These are phyloP conservation scores for Reticulitermes lucifugus DNA, from an alignment of 2,888 invertebrate species.

Conservation along the genomic window DNA sequence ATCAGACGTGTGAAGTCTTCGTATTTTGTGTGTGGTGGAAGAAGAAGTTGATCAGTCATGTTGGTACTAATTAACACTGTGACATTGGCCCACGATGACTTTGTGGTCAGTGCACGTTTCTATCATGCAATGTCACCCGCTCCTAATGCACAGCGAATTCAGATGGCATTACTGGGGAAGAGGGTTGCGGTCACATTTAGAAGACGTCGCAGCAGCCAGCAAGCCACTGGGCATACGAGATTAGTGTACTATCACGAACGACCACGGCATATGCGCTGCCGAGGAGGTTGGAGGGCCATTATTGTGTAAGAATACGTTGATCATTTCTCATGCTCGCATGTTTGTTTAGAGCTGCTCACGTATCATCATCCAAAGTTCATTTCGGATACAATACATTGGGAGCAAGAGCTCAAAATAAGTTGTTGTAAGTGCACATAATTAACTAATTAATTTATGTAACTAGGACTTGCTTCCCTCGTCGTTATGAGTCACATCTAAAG, in stretches of 20 bases:
- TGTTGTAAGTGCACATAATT: no score
- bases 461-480: no score
- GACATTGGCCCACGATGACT: constrained; percentile 63
- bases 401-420: no score
- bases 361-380: no score
- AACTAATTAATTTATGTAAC: no score
- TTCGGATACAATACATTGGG: no score
- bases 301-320: constrained; percentile 28
- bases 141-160: constrained; percentile 45
- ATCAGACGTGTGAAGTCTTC: no score
- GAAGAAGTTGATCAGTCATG: constrained; percentile 48
- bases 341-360: no score
- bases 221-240: constrained; percentile 54
- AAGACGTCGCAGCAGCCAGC: constrained; percentile 51
- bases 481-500: no score
- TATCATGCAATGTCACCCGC: constrained; percentile 62
- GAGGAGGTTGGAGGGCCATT: constrained; percentile 26
- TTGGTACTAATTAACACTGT: constrained; percentile 63
- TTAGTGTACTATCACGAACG: constrained; percentile 20
- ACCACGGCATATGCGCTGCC: not conserved
- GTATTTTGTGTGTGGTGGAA: not conserved
- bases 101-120: constrained; percentile 63
- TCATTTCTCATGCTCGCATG: not conserved
- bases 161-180: constrained; percentile 53
- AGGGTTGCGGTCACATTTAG: constrained; percentile 53